Conservation (phyloP, 2,113 vertebrate genomes). For the Sturnira hondurensis region DNA sequence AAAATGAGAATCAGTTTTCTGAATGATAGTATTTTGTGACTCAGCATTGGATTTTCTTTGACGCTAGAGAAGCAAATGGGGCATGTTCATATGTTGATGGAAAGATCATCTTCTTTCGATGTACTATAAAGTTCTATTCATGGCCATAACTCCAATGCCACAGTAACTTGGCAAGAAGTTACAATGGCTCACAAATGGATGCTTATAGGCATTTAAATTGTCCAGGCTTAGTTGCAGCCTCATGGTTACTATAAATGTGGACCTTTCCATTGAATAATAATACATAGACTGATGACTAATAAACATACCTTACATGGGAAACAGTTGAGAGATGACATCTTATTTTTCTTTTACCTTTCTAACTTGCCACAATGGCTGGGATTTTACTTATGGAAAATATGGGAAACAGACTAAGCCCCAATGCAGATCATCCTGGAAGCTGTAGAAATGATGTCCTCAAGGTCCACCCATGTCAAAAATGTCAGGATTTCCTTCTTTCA, state of each 20-base stretch:
- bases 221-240: background rate
- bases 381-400: conserved; percentile 68
- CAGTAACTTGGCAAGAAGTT: conserved; percentile 36
- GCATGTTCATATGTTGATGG: conserved; percentile 29
- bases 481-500: background rate
- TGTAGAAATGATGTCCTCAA: conserved; percentile 43
- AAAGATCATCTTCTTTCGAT: conserved; percentile 53
- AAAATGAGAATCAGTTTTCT: background rate
- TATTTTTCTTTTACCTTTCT: conserved; percentile 59
- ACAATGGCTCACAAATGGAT: conserved; percentile 1
- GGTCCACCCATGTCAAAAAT: background rate
- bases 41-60: background rate
- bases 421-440: conserved; percentile 55
- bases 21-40: background rate
- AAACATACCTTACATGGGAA: conserved; percentile 55
- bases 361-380: conserved; percentile 59
- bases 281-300: conserved; percentile 56
- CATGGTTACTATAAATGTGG: conserved; percentile 40
- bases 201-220: conserved; percentile 26
- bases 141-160: conserved; percentile 39
- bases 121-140: conserved; percentile 32
- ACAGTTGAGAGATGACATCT: conserved; percentile 61
- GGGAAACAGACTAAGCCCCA: conserved; percentile 60
- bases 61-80: background rate
- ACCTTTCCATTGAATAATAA: conserved; percentile 36